These are phyloP conservation scores for Trachythela sp. DNA, from an alignment of 64 coral and sea anemone species.

Conservation along the genomic window DNA sequence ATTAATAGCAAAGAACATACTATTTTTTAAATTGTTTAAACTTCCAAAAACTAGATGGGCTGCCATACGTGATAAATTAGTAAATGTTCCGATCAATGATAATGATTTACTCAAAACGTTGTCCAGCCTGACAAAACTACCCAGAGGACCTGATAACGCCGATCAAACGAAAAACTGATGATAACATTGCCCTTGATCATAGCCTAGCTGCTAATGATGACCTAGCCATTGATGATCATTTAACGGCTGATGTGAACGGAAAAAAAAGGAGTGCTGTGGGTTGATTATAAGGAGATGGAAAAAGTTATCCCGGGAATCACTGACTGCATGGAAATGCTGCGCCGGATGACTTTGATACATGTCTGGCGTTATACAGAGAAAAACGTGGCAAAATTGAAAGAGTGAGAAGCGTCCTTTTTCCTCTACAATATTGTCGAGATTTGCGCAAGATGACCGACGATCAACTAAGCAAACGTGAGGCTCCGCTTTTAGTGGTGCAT, in stretches of 20 bases:
- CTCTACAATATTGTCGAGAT: background rate
- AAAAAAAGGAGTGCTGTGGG: background rate
- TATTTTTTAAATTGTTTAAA: constrained; percentile 15
- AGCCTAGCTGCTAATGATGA: background rate
- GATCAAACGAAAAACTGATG: no score
- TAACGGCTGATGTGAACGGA: background rate
- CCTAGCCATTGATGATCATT: background rate
- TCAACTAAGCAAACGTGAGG: background rate
- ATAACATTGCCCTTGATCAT: no score
- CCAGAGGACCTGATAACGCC: background rate
- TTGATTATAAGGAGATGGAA: constrained; percentile 15
- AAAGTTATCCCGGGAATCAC: background rate
- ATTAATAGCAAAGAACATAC: background rate
- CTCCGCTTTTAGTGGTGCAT: constrained; percentile 15
- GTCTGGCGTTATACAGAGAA: background rate
- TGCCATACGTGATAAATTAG: constrained; percentile 2
- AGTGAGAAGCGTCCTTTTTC: constrained; percentile 15
- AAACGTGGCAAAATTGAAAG: background rate
- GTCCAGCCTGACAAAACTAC: constrained; percentile 2
- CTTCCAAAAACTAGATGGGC: constrained; percentile 8
- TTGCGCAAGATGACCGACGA: background rate
- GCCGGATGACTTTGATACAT: background rate
- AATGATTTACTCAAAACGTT: constrained; percentile 11
- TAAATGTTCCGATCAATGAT: background rate
- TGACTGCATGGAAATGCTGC: background rate